Percentiles rank a stretch among this genome's conserved stretches.
Conservation (phyloP, 2,888 invertebrate species). For the Eupithecia inturbata region DNA sequence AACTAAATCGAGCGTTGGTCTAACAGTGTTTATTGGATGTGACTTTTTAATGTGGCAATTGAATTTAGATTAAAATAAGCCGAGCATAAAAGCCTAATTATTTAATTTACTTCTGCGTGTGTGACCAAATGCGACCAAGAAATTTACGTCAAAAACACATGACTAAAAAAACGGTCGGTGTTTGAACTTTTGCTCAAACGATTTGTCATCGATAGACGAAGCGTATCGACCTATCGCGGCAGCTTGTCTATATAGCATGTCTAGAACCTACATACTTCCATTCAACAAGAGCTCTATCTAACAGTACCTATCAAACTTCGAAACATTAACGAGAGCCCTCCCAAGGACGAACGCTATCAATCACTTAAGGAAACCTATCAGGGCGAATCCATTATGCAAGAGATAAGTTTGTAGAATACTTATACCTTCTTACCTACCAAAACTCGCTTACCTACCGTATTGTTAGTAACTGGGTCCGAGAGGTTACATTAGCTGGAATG, state of each 20-base stretch:
- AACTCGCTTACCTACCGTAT: slow-evolving; percentile 53
- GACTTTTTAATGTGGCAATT: no score
- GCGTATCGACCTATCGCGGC: background rate
- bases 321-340: slow-evolving; percentile 47
- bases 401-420: slow-evolving; percentile 80
- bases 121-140: no score
- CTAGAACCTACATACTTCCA: no score
- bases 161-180: no score
- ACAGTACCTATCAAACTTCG: background rate
- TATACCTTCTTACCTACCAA: slow-evolving; percentile 42
- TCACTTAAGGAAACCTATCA: slow-evolving; percentile 83
- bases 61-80: no score
- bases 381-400: slow-evolving; percentile 82
- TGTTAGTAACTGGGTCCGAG: background rate
- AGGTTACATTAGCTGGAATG: background rate
- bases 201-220: background rate
- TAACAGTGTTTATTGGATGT: no score
- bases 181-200: no score
- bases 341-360: slow-evolving; percentile 73
- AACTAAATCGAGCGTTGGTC: background rate
- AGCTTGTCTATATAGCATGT: no score
- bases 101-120: no score
- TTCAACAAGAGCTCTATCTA: no score
- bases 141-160: no score
- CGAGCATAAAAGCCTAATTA: no score